Conservation (phyloP, 2,797 vertebrate genomes). For the Enoplosus armatus region DNA sequence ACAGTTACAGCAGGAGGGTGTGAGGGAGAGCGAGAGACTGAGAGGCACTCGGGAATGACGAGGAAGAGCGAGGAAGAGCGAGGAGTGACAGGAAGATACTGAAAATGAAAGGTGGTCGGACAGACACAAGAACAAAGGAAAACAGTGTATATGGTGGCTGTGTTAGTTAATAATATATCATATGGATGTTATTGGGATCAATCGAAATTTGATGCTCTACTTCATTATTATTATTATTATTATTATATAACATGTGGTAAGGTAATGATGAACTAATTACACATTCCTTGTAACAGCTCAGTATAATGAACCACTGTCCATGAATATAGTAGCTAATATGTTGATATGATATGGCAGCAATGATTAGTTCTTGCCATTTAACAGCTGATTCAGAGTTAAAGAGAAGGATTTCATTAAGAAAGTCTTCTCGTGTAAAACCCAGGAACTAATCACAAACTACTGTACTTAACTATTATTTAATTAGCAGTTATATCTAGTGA, state of each 20-base stretch:
- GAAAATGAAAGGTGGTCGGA: slow-evolving; percentile 34
- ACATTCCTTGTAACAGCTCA: neutral
- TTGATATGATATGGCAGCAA: neutral
- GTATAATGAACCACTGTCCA: neutral
- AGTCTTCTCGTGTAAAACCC: neutral
- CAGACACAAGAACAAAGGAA: neutral
- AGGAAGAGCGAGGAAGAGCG: neutral
- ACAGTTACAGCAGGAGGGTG: slow-evolving; percentile 40
- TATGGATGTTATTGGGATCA: neutral
- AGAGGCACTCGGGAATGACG: neutral
- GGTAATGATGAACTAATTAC: neutral
- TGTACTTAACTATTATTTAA: neutral
- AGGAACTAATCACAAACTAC: neutral
- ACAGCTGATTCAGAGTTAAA: neutral
- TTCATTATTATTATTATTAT: neutral
- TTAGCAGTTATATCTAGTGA: neutral
- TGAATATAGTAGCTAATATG: neutral
- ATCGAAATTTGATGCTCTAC: neutral
- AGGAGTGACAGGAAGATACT: slow-evolving; percentile 22
- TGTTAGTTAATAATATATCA: neutral
- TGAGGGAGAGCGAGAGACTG: slow-evolving; percentile 2
- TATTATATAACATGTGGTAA: too few species aligned
- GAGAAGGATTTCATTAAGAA: neutral
- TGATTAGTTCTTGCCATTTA: neutral
- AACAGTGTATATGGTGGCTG: neutral